A percentile compares a stretch with the other conserved stretches of the same genome.
Conservation (phyloP, 2,888 invertebrate genomes). For the Leucoma salicis region DNA sequence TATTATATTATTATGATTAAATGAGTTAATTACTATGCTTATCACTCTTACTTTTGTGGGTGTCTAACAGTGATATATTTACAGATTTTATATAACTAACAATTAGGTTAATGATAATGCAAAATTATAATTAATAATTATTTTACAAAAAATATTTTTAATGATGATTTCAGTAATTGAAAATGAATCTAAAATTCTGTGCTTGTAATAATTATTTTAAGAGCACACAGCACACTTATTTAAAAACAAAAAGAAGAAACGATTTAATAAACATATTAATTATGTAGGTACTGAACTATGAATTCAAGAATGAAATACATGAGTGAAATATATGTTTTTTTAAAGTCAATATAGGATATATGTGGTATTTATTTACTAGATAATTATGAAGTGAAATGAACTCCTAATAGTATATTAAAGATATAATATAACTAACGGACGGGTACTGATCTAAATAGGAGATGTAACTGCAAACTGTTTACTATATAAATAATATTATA, state of each 20-base stretch:
- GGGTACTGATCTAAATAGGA: constrained; percentile 60
- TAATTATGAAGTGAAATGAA: constrained; percentile 11
- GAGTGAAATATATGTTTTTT: too few relatives aligned
- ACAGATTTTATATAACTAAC: constrained; percentile 26
- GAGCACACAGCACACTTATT: too few relatives aligned
- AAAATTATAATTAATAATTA: neutral
- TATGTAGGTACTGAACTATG: too few relatives aligned
- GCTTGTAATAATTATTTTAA: too few relatives aligned
- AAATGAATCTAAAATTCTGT: neutral
- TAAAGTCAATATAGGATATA: too few relatives aligned
- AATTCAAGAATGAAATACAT: too few relatives aligned
- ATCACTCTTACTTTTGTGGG: constrained; percentile 66
- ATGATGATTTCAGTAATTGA: neutral
- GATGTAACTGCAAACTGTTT: constrained; percentile 43
- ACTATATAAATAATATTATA: too few relatives aligned
- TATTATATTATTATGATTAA: too few relatives aligned
- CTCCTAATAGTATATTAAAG: constrained; percentile 23
- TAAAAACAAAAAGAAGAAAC: too few relatives aligned
- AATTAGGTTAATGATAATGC: neutral
- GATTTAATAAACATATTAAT: too few relatives aligned
- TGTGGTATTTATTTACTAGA: too few relatives aligned
- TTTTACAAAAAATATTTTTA: neutral
- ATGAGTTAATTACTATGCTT: constrained; percentile 22
- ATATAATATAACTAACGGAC: constrained; percentile 62
- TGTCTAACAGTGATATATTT: constrained; percentile 49